A percentile compares a stretch with the other conserved stretches of the same genome.
phyloP scores from a whole-genome alignment of 2,113 vertebrate species.

The Axis porcinus region DNA sequence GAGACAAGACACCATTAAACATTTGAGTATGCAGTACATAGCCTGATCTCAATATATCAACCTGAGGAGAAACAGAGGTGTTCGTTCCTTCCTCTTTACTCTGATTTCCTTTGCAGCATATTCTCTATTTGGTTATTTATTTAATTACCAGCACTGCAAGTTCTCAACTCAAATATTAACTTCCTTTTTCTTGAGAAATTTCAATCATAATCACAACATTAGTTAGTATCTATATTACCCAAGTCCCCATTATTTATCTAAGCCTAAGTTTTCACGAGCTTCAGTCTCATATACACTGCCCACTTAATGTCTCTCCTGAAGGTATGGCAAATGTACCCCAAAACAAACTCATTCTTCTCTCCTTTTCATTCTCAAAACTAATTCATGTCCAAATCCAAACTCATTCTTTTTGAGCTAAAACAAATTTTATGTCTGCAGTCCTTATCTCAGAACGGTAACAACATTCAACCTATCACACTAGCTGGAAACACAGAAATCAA shows the following conservation, averaged over 20 bases:
- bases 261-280: neutral
- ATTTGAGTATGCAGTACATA: neutral
- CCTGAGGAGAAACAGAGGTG: neutral
- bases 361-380: neutral
- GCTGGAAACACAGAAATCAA: neutral
- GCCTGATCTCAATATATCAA: neutral
- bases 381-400: neutral
- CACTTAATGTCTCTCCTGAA: neutral
- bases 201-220: neutral
- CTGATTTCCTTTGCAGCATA: neutral
- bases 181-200: neutral
- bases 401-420: neutral
- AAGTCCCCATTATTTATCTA: neutral
- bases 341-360: neutral
- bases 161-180: neutral
- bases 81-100: neutral
- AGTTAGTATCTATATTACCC: neutral
- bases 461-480: neutral
- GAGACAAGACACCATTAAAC: neutral
- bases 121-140: neutral
- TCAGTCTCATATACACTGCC: neutral
- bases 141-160: slow-evolving; percentile 4
- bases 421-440: neutral
- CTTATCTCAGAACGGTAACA: neutral
- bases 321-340: neutral